A percentile compares a stretch with the other conserved stretches of the same genome.
Conservation (phyloP, 2,797 vertebrate species). For the Prunella strophiata region DNA sequence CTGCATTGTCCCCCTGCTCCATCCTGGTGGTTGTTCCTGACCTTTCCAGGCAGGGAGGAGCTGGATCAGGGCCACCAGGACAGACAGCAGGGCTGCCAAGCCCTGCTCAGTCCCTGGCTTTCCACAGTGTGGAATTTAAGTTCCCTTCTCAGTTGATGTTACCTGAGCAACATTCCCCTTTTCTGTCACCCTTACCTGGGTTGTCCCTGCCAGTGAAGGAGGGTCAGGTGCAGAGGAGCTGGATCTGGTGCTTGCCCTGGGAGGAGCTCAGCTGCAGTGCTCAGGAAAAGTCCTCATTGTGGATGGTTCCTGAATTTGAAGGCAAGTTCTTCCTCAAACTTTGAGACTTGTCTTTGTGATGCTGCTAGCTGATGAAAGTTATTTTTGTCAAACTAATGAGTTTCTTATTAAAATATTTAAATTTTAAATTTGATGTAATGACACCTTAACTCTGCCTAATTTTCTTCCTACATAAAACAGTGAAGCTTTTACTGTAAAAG, state of each 20-base stretch:
- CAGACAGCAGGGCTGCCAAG: background rate
- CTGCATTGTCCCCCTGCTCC: background rate
- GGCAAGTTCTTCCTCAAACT: background rate
- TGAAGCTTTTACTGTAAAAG: background rate
- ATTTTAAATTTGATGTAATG: background rate
- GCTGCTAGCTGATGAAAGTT: conserved; percentile 32
- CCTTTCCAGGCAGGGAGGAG: background rate
- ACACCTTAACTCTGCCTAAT: background rate
- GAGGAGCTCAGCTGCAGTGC: background rate
- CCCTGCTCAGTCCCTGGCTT: background rate
- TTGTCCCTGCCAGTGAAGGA: background rate
- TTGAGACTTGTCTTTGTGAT: background rate
- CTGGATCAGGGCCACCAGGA: background rate
- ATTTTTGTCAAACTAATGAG: background rate
- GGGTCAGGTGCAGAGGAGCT: background rate
- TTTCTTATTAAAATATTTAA: conserved; percentile 63
- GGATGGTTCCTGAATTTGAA: background rate
- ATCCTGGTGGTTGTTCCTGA: background rate
- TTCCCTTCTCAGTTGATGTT: background rate
- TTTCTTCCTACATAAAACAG: background rate
- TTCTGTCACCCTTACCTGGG: background rate
- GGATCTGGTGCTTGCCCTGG: background rate
- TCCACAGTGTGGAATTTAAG: conserved; percentile 11
- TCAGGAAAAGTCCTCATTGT: background rate
- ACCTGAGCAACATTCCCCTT: background rate